Evolutionary conservation across 1,140 invertebrate species (phyloP).

Genomic region (Berghia stephanieae): DNA sequence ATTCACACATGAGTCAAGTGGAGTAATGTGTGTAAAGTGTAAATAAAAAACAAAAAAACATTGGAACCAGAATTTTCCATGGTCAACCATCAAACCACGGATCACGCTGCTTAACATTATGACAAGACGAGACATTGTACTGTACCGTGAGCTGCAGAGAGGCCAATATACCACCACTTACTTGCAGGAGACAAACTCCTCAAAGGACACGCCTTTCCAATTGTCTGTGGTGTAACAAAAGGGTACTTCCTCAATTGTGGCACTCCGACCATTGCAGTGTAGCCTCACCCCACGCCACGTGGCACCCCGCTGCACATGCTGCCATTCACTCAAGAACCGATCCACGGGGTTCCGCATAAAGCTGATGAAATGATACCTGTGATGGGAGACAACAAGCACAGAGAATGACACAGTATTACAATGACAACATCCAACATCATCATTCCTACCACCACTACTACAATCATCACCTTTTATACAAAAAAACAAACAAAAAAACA

Average conservation of each 20-base stretch:
- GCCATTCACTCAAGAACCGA: conserved; percentile 92
- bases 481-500: not conserved
- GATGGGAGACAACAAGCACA: conserved; percentile 33
- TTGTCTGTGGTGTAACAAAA: conserved; percentile 70
- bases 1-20: too few relatives aligned
- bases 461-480: too few relatives aligned
- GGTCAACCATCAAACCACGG: too few relatives aligned
- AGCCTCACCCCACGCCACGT: conserved; percentile 80
- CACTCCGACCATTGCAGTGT: conserved; percentile 74
- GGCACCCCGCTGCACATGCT: conserved; percentile 94
- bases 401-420: not conserved
- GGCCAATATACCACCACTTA: too few relatives aligned
- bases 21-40: too few relatives aligned
- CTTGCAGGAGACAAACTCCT: conserved; percentile 22
- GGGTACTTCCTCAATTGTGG: conserved; percentile 74
- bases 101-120: too few relatives aligned
- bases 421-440: not conserved
- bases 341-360: conserved; percentile 89
- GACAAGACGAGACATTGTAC: too few relatives aligned
- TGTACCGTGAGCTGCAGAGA: too few relatives aligned
- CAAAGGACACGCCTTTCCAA: conserved; percentile 55
- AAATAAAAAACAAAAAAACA: too few relatives aligned
- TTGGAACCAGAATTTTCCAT: too few relatives aligned
- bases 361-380: conserved; percentile 94
- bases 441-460: too few relatives aligned